A percentile compares a stretch with the other conserved stretches of the same genome.
Evolutionary conservation across 1,140 invertebrate genomes (phyloP).

Genomic region (Drosophila bifasciata): DNA sequence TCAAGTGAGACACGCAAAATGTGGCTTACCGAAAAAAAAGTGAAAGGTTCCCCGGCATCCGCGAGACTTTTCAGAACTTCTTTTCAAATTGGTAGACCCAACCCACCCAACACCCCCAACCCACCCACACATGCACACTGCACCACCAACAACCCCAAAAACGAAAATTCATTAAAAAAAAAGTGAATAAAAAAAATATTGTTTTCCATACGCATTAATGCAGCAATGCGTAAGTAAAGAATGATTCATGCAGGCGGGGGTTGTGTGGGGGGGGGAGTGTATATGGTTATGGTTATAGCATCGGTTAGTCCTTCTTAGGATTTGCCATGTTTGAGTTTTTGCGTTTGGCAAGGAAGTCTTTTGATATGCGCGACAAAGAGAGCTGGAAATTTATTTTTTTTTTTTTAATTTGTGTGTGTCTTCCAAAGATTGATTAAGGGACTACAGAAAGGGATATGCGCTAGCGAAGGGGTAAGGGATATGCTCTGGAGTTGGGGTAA

Average conservation of each 20-base stretch:
- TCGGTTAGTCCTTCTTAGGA: conserved; percentile 31
- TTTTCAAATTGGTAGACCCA: conserved; percentile 54
- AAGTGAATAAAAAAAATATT: conserved; percentile 50
- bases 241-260: not conserved
- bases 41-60: conserved; percentile 61
- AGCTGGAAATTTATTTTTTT: conserved; percentile 29
- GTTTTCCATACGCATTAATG: conserved; percentile 82
- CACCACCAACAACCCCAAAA: conserved; percentile 61
- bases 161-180: conserved; percentile 48
- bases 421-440: conserved; percentile 37
- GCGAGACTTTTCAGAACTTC: conserved; percentile 54
- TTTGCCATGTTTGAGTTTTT: not conserved
- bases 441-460: not conserved
- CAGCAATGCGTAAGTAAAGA: conserved; percentile 67
- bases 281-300: conserved; percentile 30
- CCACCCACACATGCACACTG: conserved; percentile 14
- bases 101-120: conserved; percentile 16
- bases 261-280: conserved; percentile 4
- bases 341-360: conserved; percentile 10
- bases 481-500: no score
- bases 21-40: conserved; percentile 63
- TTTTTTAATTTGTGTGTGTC: not conserved
- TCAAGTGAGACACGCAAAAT: conserved; percentile 75
- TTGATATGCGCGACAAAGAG: conserved; percentile 39
- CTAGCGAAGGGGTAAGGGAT: no score